A percentile compares a stretch with the other conserved stretches of the same genome.
Evolutionary conservation across 2,888 invertebrate species (phyloP).

Genomic region (Mythimna loreyi): DNA sequence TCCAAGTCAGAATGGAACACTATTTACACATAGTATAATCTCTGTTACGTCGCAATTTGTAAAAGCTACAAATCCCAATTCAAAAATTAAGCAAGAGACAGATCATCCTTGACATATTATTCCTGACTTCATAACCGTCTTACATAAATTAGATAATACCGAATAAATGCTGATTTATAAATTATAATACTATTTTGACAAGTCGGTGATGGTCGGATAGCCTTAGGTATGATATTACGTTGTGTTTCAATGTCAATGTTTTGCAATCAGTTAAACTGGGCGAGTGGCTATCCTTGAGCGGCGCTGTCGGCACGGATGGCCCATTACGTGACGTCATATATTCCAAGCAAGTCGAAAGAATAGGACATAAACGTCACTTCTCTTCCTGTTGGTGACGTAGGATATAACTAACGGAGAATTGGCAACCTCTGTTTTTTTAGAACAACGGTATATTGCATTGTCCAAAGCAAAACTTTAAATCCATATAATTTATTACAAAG

Average conservation of each 20-base stretch:
- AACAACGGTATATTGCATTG: background rate
- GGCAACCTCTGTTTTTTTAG: background rate
- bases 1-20: background rate
- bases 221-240: conserved; percentile 35
- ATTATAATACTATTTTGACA: conserved; percentile 41
- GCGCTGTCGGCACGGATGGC: conserved; percentile 38
- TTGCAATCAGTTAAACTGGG: conserved; percentile 47
- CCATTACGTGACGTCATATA: conserved; percentile 52
- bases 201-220: conserved; percentile 25
- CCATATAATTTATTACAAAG: background rate
- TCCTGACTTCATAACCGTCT: conserved; percentile 10
- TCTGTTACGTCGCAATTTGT: conserved; percentile 16
- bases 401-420: conserved; percentile 9
- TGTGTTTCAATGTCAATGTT: conserved; percentile 55
- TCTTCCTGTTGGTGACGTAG: conserved; percentile 50
- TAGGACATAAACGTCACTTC: conserved; percentile 38
- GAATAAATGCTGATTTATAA: conserved; percentile 29
- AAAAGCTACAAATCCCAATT: conserved; percentile 10
- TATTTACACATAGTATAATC: conserved; percentile 16
- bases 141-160: conserved; percentile 26
- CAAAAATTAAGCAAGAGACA: conserved; percentile 26
- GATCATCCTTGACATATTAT: conserved; percentile 48
- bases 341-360: conserved; percentile 41
- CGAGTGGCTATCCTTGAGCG: conserved; percentile 38
- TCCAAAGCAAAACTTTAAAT: background rate